Percentiles rank a stretch among this genome's conserved stretches.
phyloP scores from a whole-genome alignment of 2,113 vertebrate species.

The Scomber japonicus region DNA sequence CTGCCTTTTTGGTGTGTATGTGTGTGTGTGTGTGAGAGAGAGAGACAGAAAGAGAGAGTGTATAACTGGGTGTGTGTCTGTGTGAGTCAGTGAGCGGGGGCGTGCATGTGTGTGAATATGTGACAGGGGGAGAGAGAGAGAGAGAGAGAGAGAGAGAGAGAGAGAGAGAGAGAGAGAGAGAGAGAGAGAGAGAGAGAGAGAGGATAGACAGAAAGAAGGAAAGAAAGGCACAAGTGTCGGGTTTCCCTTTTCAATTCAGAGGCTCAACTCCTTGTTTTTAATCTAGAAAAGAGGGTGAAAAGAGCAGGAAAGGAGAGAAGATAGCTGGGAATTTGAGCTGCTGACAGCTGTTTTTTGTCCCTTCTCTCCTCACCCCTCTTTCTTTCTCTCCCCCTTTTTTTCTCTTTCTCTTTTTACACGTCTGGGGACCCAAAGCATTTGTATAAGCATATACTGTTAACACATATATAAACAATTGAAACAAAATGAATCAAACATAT shows the following conservation, averaged over 20 bases:
- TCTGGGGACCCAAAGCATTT: background rate
- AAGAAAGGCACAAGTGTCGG: constrained; percentile 73
- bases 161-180: constrained; percentile 17
- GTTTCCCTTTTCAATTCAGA: constrained; percentile 75
- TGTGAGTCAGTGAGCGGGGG: constrained; percentile 56
- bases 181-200: constrained; percentile 23
- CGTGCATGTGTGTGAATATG: constrained; percentile 43
- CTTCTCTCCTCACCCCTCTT: constrained; percentile 41
- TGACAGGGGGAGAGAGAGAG: constrained; percentile 28
- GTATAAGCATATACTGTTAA: background rate
- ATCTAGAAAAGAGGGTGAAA: constrained; percentile 75
- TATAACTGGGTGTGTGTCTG: constrained; percentile 46
- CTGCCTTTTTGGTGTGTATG: constrained; percentile 31
- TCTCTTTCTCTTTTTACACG: constrained; percentile 28
- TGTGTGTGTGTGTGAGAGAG: constrained; percentile 27
- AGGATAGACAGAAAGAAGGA: constrained; percentile 56
- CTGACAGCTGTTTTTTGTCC: constrained; percentile 69
- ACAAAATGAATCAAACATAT: background rate
- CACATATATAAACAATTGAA: background rate
- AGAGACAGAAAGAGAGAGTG: constrained; percentile 17
- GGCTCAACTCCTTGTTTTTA: constrained; percentile 77
- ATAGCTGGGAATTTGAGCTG: constrained; percentile 70
- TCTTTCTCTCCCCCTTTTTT: constrained; percentile 8
- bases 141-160: constrained; percentile 23
- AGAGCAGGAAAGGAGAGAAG: constrained; percentile 67